Evolutionary conservation across 1,140 invertebrate genomes (phyloP).

Genomic region (Drosophila murphyi): DNA sequence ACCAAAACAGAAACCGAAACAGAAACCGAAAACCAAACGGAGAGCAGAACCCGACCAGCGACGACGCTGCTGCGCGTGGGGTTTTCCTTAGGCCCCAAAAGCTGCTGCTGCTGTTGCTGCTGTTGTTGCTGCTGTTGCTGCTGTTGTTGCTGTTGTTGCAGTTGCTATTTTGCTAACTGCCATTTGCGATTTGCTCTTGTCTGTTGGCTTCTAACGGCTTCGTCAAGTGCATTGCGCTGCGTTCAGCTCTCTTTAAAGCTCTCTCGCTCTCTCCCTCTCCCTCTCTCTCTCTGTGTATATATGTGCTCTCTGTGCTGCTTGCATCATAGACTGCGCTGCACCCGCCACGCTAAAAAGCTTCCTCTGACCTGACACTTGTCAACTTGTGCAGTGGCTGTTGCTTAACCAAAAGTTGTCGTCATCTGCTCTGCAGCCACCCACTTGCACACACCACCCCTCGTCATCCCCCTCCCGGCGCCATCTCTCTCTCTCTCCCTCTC

Average conservation of each 20-base stretch:
- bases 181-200: slow-evolving; percentile 44
- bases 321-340: slow-evolving; percentile 38
- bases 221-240: slow-evolving; percentile 58
- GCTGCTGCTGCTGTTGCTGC: slow-evolving; percentile 55
- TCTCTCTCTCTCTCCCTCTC: background rate
- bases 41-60: slow-evolving; percentile 51
- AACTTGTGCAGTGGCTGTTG: slow-evolving; percentile 35
- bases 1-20: slow-evolving; percentile 33
- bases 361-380: slow-evolving; percentile 28
- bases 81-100: slow-evolving; percentile 58
- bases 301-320: slow-evolving; percentile 13
- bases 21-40: slow-evolving; percentile 30
- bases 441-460: too few species aligned
- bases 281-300: background rate
- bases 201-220: slow-evolving; percentile 61
- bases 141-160: slow-evolving; percentile 24
- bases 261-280: slow-evolving; percentile 7
- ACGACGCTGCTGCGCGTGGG: slow-evolving; percentile 46
- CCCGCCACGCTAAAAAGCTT: slow-evolving; percentile 11
- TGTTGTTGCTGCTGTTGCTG: slow-evolving; percentile 25
- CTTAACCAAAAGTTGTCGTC: slow-evolving; percentile 31
- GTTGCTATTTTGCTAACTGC: slow-evolving; percentile 43
- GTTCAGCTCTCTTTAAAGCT: slow-evolving; percentile 13
- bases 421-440: slow-evolving; percentile 2
- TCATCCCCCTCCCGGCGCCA: background rate